These are phyloP conservation scores for Grallaria varia DNA, from an alignment of 2,113 vertebrate species.

Conservation along the genomic window DNA sequence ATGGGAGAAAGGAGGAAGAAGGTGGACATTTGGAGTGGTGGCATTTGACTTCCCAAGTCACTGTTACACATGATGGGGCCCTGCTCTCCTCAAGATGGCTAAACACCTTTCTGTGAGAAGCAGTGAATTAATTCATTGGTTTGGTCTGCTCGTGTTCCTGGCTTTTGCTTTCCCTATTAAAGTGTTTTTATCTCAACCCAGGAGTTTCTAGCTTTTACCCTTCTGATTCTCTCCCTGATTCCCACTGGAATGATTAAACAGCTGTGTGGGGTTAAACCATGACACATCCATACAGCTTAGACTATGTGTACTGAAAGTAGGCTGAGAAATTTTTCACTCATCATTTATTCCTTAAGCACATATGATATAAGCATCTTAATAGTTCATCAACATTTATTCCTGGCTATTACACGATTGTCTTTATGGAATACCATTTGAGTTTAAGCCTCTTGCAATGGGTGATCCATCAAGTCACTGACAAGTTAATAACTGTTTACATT, in stretches of 20 bases:
- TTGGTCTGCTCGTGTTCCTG: background rate
- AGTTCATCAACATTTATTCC: background rate
- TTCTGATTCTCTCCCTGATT: background rate
- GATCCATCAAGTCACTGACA: background rate
- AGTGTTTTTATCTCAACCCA: background rate
- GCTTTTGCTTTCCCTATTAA: background rate
- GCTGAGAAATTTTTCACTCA: background rate
- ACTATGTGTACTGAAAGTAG: background rate
- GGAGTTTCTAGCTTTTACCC: background rate
- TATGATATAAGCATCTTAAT: background rate
- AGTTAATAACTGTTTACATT: background rate
- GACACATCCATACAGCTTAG: background rate
- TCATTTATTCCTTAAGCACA: background rate
- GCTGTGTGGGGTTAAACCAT: background rate
- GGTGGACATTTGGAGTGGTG: background rate
- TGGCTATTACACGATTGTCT: background rate
- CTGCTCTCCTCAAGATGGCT: background rate
- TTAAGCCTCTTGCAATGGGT: background rate
- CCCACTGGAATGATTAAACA: background rate
- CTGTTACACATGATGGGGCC: rapidly evolving
- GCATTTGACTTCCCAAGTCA: background rate
- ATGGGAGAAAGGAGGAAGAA: background rate
- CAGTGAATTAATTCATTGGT: background rate
- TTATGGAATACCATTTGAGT: background rate
- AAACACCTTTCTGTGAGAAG: background rate